These are phyloP conservation scores for Lithophane socia DNA, from an alignment of 2,888 invertebrate genomes.

Conservation along the genomic window DNA sequence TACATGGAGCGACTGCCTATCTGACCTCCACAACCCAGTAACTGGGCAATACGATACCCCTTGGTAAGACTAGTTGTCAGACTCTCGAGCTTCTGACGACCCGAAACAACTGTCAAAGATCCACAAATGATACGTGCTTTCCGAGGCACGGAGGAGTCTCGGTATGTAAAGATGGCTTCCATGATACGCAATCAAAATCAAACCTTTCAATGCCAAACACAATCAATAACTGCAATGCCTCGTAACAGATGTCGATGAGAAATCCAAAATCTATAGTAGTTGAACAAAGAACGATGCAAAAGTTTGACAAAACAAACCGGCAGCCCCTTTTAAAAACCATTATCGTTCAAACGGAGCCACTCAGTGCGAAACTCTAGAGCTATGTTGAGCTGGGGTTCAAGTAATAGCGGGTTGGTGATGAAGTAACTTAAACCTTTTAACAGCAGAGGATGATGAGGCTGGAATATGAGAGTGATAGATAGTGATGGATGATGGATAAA, in stretches of 20 bases:
- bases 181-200: background rate
- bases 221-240: slow-evolving; percentile 26
- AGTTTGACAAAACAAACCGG: slow-evolving; percentile 70
- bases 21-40: too few relatives aligned
- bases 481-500: too few relatives aligned
- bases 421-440: background rate
- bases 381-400: slow-evolving; percentile 59
- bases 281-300: slow-evolving; percentile 51
- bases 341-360: slow-evolving; percentile 78
- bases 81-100: too few relatives aligned
- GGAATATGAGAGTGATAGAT: background rate
- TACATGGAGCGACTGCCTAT: too few relatives aligned
- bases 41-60: too few relatives aligned
- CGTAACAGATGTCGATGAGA: slow-evolving; percentile 58
- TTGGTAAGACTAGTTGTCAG: too few relatives aligned
- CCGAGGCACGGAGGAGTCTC: too few relatives aligned
- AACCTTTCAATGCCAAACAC: slow-evolving; percentile 8
- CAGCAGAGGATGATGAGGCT: background rate
- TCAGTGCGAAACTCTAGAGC: slow-evolving; percentile 77
- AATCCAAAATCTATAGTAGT: slow-evolving; percentile 32
- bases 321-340: slow-evolving; percentile 79
- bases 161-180: background rate
- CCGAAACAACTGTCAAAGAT: too few relatives aligned
- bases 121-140: too few relatives aligned
- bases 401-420: slow-evolving; percentile 57